Percentiles rank a stretch among this genome's conserved stretches.
Evolutionary conservation across 2,113 vertebrate species (phyloP).

Genomic region (Pandion haliaetus): DNA sequence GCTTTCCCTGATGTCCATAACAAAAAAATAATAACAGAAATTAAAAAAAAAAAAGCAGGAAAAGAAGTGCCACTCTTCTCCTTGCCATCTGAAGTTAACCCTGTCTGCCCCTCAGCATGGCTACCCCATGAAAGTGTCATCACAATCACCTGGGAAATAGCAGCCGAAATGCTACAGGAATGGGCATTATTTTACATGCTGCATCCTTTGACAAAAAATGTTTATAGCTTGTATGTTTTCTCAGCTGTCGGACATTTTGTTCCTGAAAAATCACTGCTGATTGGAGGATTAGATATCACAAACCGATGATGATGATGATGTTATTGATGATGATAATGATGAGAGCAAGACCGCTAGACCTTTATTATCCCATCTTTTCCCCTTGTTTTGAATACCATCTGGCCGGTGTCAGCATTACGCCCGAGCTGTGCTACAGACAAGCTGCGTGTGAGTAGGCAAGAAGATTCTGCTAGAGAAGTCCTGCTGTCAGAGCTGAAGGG

Average conservation of each 20-base stretch:
- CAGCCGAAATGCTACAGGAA: slow-evolving; percentile 60
- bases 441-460: slow-evolving; percentile 55
- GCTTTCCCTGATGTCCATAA: slow-evolving; percentile 69
- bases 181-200: slow-evolving; percentile 74
- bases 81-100: slow-evolving; percentile 61
- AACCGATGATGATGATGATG: slow-evolving; percentile 55
- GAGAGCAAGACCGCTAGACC: slow-evolving; percentile 68
- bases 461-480: slow-evolving; percentile 60
- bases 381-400: slow-evolving; percentile 43
- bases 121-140: slow-evolving; percentile 53
- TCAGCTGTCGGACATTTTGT: slow-evolving; percentile 72
- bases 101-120: slow-evolving; percentile 56
- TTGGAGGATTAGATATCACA: slow-evolving; percentile 59
- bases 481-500: slow-evolving; percentile 39
- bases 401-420: slow-evolving; percentile 49
- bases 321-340: slow-evolving; percentile 57
- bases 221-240: slow-evolving; percentile 79
- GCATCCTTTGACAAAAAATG: slow-evolving; percentile 68
- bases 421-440: slow-evolving; percentile 58
- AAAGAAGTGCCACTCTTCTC: slow-evolving; percentile 76
- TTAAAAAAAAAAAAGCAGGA: slow-evolving; percentile 60
- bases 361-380: slow-evolving; percentile 46
- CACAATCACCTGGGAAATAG: slow-evolving; percentile 69
- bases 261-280: slow-evolving; percentile 63
- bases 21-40: slow-evolving; percentile 53